Base-by-base conservation (phyloP, 2,888 invertebrate species). In the Melanargia galathea region DNA sequence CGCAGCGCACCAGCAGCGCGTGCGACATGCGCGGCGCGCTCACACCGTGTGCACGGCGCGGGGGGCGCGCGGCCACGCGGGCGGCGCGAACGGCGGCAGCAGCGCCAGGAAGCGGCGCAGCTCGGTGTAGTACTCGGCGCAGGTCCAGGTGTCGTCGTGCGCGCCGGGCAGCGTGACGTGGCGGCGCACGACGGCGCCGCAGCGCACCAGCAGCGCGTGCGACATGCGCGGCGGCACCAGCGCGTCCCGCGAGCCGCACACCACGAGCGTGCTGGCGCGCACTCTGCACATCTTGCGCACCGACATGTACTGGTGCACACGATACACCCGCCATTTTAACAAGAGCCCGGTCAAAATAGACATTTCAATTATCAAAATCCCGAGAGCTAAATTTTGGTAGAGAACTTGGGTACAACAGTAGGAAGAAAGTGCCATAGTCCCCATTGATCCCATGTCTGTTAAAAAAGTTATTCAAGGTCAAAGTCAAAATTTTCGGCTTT, bases 131-230 rank as follows among this genome's bases (percentile, higher is more conserved):
- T 97, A 98, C 68, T 96, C 96, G 66, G 95, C 93, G 73, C 96
- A 94, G 65, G 95, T 95, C 98, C 98, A 98, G 0, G 98, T 98
- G 83, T 98, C 98, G 78, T 98, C 98, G 84, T 99, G 98, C 0
- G 97, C 96, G 1, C 98, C 98, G 20, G 94, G 93, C 82, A 98
- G 93, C 76, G 95, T 94, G 22, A 95, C 87, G 49, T 98, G 85
- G 70, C 95, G 94, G 86, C 98, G 98, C 73, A 94, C 92, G 22
- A 93, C 84, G 67, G 97, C 95, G 35, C 94, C 93, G 79, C 97
- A 97, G 51, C 93, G 89, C 72, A 94, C 92, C 79, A 95, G 96
- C 59, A 98, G 91, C 65, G 95, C 94, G 67, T 94, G 92, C 93
- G 97, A 97, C 98, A 98, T 98, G 57, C 93, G 88, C 1, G 98